Evolutionary conservation across 2,797 vertebrate species (phyloP).

Genomic region (Percopsis omiscomaycus): DNA sequence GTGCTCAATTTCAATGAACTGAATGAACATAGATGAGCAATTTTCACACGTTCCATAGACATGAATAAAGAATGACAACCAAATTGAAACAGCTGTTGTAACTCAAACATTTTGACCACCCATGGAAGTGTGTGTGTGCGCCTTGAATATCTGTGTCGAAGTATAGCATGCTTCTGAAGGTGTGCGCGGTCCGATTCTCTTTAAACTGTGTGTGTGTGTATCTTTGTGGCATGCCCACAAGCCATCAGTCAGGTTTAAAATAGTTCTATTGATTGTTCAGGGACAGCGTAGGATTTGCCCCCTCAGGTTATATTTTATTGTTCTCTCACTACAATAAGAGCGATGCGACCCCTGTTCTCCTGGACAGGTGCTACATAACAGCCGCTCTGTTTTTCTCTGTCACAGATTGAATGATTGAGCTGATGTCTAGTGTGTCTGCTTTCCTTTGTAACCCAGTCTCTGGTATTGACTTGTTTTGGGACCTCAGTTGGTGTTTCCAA

Average conservation of each 20-base stretch:
- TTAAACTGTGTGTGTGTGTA: constrained; percentile 4
- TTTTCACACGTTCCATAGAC: too few relatives aligned
- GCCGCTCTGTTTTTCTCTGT: constrained; percentile 59
- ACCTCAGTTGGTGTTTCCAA: constrained; percentile 32
- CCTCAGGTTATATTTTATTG: constrained; percentile 72
- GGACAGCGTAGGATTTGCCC: constrained; percentile 56
- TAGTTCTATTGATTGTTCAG: constrained; percentile 70
- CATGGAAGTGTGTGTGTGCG: background rate
- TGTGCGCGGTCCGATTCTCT: background rate
- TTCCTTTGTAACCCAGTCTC: constrained; percentile 56
- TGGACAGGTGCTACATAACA: constrained; percentile 68
- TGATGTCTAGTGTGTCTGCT: constrained; percentile 51
- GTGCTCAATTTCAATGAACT: too few relatives aligned
- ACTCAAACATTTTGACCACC: background rate
- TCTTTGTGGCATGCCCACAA: constrained; percentile 12
- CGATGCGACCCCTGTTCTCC: constrained; percentile 56
- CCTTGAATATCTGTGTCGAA: background rate
- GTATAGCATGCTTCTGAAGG: background rate
- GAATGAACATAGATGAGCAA: too few relatives aligned
- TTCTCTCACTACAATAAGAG: constrained; percentile 73
- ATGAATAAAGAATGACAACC: too few relatives aligned
- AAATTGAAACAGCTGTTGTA: too few relatives aligned
- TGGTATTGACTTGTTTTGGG: constrained; percentile 62
- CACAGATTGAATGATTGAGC: constrained; percentile 71
- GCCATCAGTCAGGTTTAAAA: constrained; percentile 64